These are phyloP conservation scores for Heliconius hewitsoni DNA, from an alignment of 1,140 invertebrate genomes.

Conservation along the genomic window DNA sequence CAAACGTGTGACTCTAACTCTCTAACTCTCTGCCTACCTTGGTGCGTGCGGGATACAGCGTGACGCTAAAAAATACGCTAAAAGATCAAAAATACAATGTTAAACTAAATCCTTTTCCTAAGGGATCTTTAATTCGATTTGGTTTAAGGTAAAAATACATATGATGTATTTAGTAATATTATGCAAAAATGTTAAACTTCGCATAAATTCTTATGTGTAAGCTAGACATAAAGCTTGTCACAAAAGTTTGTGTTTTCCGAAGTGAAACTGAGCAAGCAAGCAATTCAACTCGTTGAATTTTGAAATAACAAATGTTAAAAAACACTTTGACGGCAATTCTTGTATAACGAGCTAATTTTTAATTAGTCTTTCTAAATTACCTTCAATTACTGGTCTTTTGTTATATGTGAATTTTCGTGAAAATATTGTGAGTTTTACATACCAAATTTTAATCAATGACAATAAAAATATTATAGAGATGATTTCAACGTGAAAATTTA, in stretches of 20 bases:
- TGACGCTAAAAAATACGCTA: too few species aligned
- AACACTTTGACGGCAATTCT: not conserved
- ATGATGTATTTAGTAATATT: not conserved
- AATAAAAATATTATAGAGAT: not conserved
- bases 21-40: too few species aligned
- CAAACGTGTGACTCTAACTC: too few species aligned
- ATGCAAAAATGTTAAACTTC: not conserved
- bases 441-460: too few species aligned
- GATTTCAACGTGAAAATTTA: too few species aligned
- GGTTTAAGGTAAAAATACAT: too few species aligned
- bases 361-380: not conserved
- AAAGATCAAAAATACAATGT: too few species aligned
- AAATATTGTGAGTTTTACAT: too few species aligned
- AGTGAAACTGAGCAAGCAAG: not conserved
- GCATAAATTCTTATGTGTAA: not conserved
- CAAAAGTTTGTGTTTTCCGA: not conserved
- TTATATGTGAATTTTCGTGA: too few species aligned
- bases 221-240: not conserved
- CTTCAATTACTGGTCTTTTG: not conserved
- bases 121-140: too few species aligned
- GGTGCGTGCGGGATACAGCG: too few species aligned
- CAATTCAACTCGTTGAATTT: not conserved
- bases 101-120: too few species aligned
- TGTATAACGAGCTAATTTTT: not conserved
- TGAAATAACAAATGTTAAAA: constrained; percentile 6